Base-by-base conservation (phyloP, 1,140 invertebrate genomes). In the Agrypnia vestita region DNA sequence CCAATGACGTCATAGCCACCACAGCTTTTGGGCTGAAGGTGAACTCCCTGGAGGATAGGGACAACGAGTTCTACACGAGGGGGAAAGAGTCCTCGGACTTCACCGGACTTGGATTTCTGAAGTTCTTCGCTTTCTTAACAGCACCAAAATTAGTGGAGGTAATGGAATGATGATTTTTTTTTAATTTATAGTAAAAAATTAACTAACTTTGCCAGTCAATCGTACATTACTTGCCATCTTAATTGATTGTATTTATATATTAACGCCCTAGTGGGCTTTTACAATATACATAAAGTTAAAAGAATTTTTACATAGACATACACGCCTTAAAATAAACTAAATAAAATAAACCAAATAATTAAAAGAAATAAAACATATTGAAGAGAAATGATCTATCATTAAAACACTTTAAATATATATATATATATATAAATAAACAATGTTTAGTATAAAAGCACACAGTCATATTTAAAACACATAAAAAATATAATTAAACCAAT, bases 1-100 rank as follows among this genome's bases (percentile, higher is more conserved):
- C 87, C 0, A 86, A 87, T 75, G 89, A 90, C 76, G 86, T 88
- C 10, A 90, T 90, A n/a, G 89, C 86, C 8, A 85, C 84, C 0
- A 83, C 84, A 43, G 87, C 87, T 13, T 89, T 88, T 73, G 87
- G 88, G 0, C 59, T 88, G 0, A 76, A 80, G 35, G 79, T 84
- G 0, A 83, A 89, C 74, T 85, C 86, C 8, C 19, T 86, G 1
- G 81, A 64, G 6, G 75, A 86, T 15, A 79, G 80, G 0, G 43
- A 86, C 0, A 86, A 86, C 11, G 84, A 85, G 17, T 87, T 89
- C 49, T 87, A 84, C 64, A 49, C 75, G 0, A 73, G 83, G 6
- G 86, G 85, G 0, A 83, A 61, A 49, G 51, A 84, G 0, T 67
- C 75, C 1, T 85, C 85, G 0, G 82, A 46, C 9, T 83, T 89